Percentiles rank a stretch among this genome's conserved stretches.
These are phyloP conservation scores for Acrobasis consociella DNA, from an alignment of 2,888 invertebrate species.

Conservation along the genomic window DNA sequence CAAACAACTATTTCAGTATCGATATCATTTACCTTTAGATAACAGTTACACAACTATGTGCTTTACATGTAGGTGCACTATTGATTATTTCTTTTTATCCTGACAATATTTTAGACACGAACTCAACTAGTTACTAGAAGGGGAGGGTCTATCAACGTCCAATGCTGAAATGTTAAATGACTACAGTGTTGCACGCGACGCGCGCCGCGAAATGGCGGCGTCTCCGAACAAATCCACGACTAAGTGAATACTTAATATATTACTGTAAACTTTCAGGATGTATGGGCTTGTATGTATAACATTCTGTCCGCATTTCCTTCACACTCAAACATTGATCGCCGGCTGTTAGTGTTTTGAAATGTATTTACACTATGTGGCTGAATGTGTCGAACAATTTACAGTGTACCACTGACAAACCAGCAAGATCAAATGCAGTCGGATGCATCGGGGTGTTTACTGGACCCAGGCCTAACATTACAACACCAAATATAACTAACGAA, in stretches of 20 bases:
- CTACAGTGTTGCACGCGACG: constrained; percentile 20
- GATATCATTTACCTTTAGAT: background rate
- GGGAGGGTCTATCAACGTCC: constrained; percentile 34
- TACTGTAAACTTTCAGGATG: constrained; percentile 20
- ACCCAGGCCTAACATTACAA: constrained; percentile 3
- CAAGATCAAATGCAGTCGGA: constrained; percentile 23
- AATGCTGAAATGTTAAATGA: constrained; percentile 29
- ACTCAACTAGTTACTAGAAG: constrained; percentile 6
- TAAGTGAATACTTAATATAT: constrained; percentile 26
- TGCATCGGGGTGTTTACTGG: constrained; percentile 13
- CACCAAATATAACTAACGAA: background rate
- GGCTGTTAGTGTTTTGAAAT: constrained; percentile 38
- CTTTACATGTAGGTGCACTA: constrained; percentile 6
- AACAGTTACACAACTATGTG: background rate
- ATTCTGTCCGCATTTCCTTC: constrained; percentile 24
- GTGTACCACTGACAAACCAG: constrained; percentile 38
- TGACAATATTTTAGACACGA: constrained; percentile 18
- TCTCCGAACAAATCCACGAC: constrained; percentile 7
- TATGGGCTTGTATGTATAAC: constrained; percentile 38
- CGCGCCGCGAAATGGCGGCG: constrained; percentile 6
- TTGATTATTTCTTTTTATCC: constrained; percentile 5
- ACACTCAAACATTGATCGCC: constrained; percentile 35
- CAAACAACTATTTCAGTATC: background rate
- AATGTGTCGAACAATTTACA: constrained; percentile 46
- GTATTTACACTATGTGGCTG: constrained; percentile 51